These are phyloP conservation scores for Aphidius gifuensis DNA, from an alignment of 1,140 invertebrate species.

Conservation along the genomic window DNA sequence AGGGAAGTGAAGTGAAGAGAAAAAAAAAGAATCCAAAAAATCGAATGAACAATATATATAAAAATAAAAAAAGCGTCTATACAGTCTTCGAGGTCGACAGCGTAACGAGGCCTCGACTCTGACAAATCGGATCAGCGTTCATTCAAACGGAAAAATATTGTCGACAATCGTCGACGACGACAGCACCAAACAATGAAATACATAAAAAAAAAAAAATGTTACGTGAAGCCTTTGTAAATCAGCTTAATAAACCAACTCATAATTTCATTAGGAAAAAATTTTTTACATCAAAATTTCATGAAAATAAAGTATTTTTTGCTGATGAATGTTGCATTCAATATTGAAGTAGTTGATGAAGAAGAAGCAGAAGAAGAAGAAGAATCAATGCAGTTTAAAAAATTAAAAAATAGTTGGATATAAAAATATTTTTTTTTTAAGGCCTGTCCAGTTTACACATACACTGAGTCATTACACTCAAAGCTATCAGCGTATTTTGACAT, in stretches of 20 bases:
- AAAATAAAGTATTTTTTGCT: no score
- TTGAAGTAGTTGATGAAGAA: no score
- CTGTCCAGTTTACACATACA: no score
- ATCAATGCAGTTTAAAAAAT: no score
- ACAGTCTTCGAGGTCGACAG: slow-evolving; percentile 18
- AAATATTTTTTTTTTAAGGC: no score
- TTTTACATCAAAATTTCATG: no score
- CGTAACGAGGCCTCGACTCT: slow-evolving; percentile 27
- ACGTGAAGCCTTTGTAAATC: slow-evolving; percentile 13
- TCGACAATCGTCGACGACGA: slow-evolving; percentile 14
- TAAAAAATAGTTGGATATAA: no score
- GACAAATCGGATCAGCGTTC: slow-evolving; percentile 29
- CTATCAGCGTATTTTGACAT: no score
- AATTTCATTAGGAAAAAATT: neutral
- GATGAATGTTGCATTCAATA: no score
- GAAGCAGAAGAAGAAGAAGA: no score
- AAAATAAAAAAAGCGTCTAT: slow-evolving; percentile 3
- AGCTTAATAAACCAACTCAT: slow-evolving; percentile 8
- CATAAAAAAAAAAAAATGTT: neutral
- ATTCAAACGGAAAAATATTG: slow-evolving; percentile 28
- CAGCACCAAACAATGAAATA: neutral
- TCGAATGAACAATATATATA: neutral
- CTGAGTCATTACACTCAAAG: no score
- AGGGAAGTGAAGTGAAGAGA: neutral
- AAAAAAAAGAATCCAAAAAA: neutral